A percentile compares a stretch with the other conserved stretches of the same genome.
Evolutionary conservation across 2,888 invertebrate species (phyloP).

Genomic region (Hofmannophila pseudospretella): DNA sequence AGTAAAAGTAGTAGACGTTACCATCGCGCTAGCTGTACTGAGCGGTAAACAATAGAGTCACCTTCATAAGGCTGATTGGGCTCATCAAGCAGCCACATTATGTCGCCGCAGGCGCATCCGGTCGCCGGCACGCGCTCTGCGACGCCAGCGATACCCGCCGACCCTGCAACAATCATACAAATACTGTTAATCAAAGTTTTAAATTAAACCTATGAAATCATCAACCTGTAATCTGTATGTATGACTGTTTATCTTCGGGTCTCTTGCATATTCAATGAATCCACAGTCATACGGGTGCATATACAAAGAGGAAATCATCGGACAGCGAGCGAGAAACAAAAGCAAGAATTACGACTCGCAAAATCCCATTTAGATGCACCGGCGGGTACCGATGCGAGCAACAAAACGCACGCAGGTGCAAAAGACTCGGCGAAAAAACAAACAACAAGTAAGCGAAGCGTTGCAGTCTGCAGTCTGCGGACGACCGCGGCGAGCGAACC

Average conservation of each 20-base stretch:
- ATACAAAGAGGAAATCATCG: conserved; percentile 32
- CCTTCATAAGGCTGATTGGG: conserved; percentile 81
- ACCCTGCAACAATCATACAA: conserved; percentile 46
- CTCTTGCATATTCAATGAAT: conserved; percentile 17
- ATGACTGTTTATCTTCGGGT: not conserved
- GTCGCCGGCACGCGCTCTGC: conserved; percentile 74
- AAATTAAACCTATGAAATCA: conserved; percentile 1
- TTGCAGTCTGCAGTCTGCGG: conserved; percentile 17
- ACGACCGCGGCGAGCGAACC: conserved; percentile 39
- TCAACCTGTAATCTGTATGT: not conserved
- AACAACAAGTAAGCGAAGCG: conserved; percentile 48
- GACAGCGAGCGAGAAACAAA: conserved; percentile 31
- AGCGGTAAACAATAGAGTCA: conserved; percentile 35
- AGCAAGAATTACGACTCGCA: conserved; percentile 30
- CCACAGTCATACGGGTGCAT: conserved; percentile 24
- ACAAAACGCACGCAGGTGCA: conserved; percentile 67
- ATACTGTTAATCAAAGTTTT: not conserved
- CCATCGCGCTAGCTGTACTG: not conserved
- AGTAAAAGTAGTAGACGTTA: too few species aligned
- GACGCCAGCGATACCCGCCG: conserved; percentile 49
- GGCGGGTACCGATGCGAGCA: conserved; percentile 42
- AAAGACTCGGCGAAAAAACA: conserved; percentile 58
- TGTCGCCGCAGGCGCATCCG: conserved; percentile 78
- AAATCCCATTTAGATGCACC: conserved; percentile 48
- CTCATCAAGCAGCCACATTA: conserved; percentile 85